A percentile compares a stretch with the other conserved stretches of the same genome.
These are phyloP conservation scores for Nomada flava DNA, from an alignment of 2,888 invertebrate species.

Conservation along the genomic window DNA sequence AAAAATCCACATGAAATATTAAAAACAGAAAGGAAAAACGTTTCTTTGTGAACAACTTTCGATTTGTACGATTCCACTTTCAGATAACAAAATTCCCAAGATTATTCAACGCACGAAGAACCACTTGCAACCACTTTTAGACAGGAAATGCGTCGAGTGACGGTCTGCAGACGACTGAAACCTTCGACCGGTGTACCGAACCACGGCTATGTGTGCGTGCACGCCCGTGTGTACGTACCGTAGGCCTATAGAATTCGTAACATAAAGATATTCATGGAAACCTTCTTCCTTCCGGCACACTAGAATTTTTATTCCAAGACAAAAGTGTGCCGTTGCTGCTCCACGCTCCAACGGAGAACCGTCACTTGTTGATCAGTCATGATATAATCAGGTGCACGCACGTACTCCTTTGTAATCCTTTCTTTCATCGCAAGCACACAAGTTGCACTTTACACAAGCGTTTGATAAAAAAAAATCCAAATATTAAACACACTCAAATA, in stretches of 20 bases:
- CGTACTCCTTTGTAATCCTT: background rate
- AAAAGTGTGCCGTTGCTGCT: slow-evolving; percentile 2
- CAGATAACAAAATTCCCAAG: slow-evolving; percentile 14
- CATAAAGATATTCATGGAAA: slow-evolving; percentile 51
- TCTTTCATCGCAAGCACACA: background rate
- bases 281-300: slow-evolving; percentile 2
- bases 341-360: background rate
- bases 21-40: background rate
- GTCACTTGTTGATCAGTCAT: slow-evolving; percentile 43
- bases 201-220: slow-evolving; percentile 15
- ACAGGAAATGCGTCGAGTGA: slow-evolving; percentile 69
- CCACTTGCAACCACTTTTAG: slow-evolving; percentile 60
- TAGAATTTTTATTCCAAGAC: slow-evolving; percentile 30
- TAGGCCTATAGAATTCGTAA: slow-evolving; percentile 9
- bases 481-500: background rate
- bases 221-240: slow-evolving; percentile 10
- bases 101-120: slow-evolving; percentile 43
- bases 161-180: slow-evolving; percentile 71
- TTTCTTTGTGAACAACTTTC: slow-evolving; percentile 1
- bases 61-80: background rate
- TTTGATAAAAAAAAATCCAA: background rate
- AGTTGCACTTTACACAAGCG: background rate
- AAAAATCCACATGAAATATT: background rate
- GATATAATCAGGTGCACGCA: slow-evolving; percentile 20
- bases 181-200: slow-evolving; percentile 30